Evolutionary conservation across 2,888 invertebrate species (phyloP).

Genomic region (Lochmaea capreae): DNA sequence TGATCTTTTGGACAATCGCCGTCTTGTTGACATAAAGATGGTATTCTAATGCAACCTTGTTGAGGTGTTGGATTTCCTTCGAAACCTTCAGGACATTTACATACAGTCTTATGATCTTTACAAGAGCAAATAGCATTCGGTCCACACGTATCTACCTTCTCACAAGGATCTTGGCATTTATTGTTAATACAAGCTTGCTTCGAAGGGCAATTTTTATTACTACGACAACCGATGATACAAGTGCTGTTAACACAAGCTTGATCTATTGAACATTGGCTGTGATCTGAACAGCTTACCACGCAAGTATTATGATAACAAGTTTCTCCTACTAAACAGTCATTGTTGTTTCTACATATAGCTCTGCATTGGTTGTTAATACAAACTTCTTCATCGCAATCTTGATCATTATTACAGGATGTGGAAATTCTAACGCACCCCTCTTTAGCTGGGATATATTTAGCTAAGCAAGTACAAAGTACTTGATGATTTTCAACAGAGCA

Average conservation of each 20-base stretch:
- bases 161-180: slow-evolving; percentile 87
- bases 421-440: slow-evolving; percentile 80
- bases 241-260: slow-evolving; percentile 85
- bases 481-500: slow-evolving; percentile 83
- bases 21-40: slow-evolving; percentile 75
- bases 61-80: slow-evolving; percentile 88
- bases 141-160: slow-evolving; percentile 80
- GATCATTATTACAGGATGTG: slow-evolving; percentile 75
- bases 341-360: slow-evolving; percentile 79
- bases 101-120: slow-evolving; percentile 79
- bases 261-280: slow-evolving; percentile 82
- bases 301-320: slow-evolving; percentile 84
- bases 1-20: slow-evolving; percentile 82
- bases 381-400: slow-evolving; percentile 82
- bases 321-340: slow-evolving; percentile 85
- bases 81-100: slow-evolving; percentile 87
- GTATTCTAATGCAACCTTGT: slow-evolving; percentile 88
- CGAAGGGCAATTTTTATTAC: slow-evolving; percentile 81
- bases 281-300: slow-evolving; percentile 81
- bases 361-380: slow-evolving; percentile 88
- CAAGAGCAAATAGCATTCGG: slow-evolving; percentile 86
- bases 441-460: slow-evolving; percentile 78
- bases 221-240: slow-evolving; percentile 86
- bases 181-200: slow-evolving; percentile 86
- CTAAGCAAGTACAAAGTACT: slow-evolving; percentile 83